Evolutionary conservation across 2,113 vertebrate genomes (phyloP), one percentile per base, ranked within the genome.

Genomic region (Psephotus haematonotus): DNA sequence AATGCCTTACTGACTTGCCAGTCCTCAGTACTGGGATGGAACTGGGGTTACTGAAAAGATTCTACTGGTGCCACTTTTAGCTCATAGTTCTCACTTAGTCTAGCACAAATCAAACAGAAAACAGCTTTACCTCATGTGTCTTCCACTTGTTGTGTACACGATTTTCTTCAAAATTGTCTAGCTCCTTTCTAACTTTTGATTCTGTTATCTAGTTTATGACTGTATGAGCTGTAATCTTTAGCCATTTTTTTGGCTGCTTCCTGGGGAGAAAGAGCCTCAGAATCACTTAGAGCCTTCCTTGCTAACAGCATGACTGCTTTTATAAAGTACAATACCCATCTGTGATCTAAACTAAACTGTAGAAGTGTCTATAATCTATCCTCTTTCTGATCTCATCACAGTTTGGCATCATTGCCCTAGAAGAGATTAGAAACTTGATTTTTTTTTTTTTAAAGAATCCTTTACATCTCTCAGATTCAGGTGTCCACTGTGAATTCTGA

Each of bases 211-310:
- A 28, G 8, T 71, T 90, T 63, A 80, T 65, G 53, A 59, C 22
- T 57, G 13, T 59, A 49, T 15, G 14, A 82, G 8, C 35, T 82
- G n/a, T 16, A 68, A 91, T 17, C 16, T 80, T 79, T 72, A 72
- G 47, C 44, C 20, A 52, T 46, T 49, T 89, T 89, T 89, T 82
- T 62, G 53, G 2, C 46, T 72, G 59, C 33, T 80, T 83, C 37
- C 44, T 50, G 17, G 63, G 41, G 63, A 63, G 79, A 77, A 74
- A 69, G 16, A 76, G 17, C 31, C 37, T 67, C 84, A 43, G 78
- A 90, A 87, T 94, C 70, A 33, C 53, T 95, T 85, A 80, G 59
- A 88, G 80, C 11, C n/a, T 90, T 91, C 22, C 44, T 86, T 82
- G 28, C 28, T 82, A 88, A 85, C 49, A 87, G 59, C 59, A 44